Evolutionary conservation across 1,140 invertebrate genomes (phyloP), one percentile per base, ranked within the genome.

Genomic region (Drosophila eugracilis): DNA sequence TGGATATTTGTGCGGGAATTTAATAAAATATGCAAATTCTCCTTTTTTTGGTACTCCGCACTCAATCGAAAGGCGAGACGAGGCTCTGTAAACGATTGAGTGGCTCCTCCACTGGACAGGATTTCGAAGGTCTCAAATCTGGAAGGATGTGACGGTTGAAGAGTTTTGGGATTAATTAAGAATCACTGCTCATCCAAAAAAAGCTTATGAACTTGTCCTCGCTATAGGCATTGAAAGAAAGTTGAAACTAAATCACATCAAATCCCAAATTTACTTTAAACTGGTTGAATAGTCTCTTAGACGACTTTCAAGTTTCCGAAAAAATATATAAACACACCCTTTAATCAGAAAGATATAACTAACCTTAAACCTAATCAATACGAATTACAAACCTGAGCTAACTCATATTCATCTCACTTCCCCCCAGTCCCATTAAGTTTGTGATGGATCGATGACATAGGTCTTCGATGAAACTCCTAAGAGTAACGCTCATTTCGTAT

Each of bases 11-110:
- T 88, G 70, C 48, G 83, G 70, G 78, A 86, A 86, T 86, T 86
- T 88, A 88, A 86, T 86, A 86, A 83, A 88, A 88, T 86, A 86
- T 86, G 83, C 66, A 88, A 88, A 86, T 88, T 83, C 70, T 59
- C 60, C 45, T 66, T 65, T 45, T 79, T 80, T 76, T 52, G 67
- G 41, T 52, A 32, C 55, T 66, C 71, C 45, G 63, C 67, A 80
- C 66, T 86, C 63, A 85, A 77, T 80, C 71, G 63, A 36, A 70
- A 73, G 54, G 24, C 69, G 44, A 41, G 39, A 42, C 70, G 48
- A 73, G 58, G 34, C 69, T 48, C 42, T 30, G 49, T 62, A 32
- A 42, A 73, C 39, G 58, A 63, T 73, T 73, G 69, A 72, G 47
- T 74, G 58, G 69, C 70, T 62, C 57, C 49, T 73, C 54, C 54